phyloP scores from a whole-genome alignment of 2,113 vertebrate species.

The Rhynchomys soricoides region DNA sequence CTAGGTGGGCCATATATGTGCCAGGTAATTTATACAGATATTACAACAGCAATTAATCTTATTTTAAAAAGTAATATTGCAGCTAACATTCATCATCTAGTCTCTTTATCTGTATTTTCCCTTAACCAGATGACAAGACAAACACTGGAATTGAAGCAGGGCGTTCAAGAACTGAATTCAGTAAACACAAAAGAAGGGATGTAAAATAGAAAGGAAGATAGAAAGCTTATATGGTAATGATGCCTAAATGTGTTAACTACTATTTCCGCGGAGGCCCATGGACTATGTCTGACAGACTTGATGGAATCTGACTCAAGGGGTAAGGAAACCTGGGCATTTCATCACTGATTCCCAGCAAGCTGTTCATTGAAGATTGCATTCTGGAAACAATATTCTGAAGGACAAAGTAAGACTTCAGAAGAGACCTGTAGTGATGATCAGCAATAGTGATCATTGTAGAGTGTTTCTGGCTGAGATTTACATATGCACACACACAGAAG shows the following conservation, averaged over 20 bases:
- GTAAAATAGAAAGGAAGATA: fast-evolving
- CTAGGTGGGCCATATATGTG: not conserved
- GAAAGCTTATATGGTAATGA: not conserved
- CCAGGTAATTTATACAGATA: not conserved
- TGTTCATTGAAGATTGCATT: not conserved
- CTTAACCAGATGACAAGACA: not conserved
- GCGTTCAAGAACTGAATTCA: not conserved
- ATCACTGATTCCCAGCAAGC: not conserved
- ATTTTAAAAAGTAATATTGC: not conserved
- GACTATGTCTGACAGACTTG: not conserved
- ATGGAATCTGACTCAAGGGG: not conserved
- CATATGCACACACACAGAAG: not conserved
- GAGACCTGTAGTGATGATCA: not conserved
- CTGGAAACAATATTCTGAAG: not conserved
- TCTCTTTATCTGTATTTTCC: not conserved
- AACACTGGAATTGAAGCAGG: not conserved
- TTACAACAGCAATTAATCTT: not conserved
- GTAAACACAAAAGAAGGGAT: not conserved
- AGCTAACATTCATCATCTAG: not conserved
- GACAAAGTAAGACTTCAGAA: not conserved
- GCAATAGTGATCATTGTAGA: not conserved
- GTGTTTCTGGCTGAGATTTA: not conserved
- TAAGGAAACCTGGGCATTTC: not conserved
- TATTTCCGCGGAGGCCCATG: not conserved
- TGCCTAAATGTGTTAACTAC: not conserved